A percentile compares a stretch with the other conserved stretches of the same genome.
Evolutionary conservation across 1,140 invertebrate genomes (phyloP).

Genomic region (Drosophila pruinosa): DNA sequence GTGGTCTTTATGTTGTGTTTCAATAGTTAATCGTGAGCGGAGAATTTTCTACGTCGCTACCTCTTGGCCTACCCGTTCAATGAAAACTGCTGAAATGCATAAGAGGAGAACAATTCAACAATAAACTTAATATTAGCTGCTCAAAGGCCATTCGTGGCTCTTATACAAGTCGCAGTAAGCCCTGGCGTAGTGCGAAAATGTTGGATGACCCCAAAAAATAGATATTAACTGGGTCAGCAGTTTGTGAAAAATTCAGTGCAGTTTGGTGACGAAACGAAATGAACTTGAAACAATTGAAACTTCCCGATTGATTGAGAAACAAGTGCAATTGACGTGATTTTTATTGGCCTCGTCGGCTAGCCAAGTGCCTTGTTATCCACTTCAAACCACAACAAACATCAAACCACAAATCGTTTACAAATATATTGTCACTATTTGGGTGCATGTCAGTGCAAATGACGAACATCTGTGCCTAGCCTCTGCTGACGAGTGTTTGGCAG

Average conservation of each 20-base stretch:
- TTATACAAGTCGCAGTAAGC: not conserved
- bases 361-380: conserved; percentile 6
- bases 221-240: conserved; percentile 58
- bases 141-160: conserved; percentile 8
- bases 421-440: not conserved
- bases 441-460: conserved; percentile 7
- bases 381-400: not conserved
- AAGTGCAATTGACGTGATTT: conserved; percentile 24
- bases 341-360: conserved; percentile 3
- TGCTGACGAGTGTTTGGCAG: conserved; percentile 12
- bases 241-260: conserved; percentile 30
- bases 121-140: not conserved
- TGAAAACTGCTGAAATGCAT: conserved; percentile 25
- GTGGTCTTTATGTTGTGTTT: conserved; percentile 8
- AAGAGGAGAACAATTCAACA: not conserved
- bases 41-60: conserved; percentile 9
- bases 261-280: conserved; percentile 37
- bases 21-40: conserved; percentile 11
- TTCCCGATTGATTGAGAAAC: conserved; percentile 2
- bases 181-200: not conserved
- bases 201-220: conserved; percentile 54
- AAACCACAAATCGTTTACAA: not conserved
- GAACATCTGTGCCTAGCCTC: conserved; percentile 7
- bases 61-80: conserved; percentile 22
- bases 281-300: conserved; percentile 47